Evolutionary conservation across 2,888 invertebrate species (phyloP), one percentile per base, ranked within the genome.

Genomic region (Amphipyra berbera): DNA sequence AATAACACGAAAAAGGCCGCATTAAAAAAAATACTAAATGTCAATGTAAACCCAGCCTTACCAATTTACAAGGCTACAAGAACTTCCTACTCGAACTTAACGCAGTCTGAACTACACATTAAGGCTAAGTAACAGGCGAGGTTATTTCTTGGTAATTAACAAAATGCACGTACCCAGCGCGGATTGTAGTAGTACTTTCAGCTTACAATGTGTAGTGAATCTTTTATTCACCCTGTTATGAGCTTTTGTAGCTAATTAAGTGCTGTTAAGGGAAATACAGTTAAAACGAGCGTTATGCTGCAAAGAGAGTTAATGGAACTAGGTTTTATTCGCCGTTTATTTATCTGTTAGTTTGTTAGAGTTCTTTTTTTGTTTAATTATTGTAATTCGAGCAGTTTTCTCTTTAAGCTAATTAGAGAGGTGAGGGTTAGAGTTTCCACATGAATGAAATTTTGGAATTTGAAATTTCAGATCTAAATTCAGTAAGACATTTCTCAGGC

Each of bases 71-170:
- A 72, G 42, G 48, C 44, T 65, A 63, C 59, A 49, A 58, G 62
- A 75, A 75, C 69, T 78, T 76, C 52, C 54, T 54, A 68, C 64
- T 73, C 68, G 47, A 72, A 70, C 68, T 71, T 64, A 56, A 52
- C 21, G 21, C 57, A 50, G 67, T 67, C 61, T 61, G 62, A 66
- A 66, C 68, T 62, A 65, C 52, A 68, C 65, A 72, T 75, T 68
- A 69, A 68, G 53, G 33, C 46, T 41, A 48, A 72, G 65, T 61
- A 55, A 38, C 53, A 46, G 40, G 44, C 49, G 40, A 52, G 15
- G 74, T 76, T 76, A 82, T 80, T 79, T 77, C 79, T 74, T 79
- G 75, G 65, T 82, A 83, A 82, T 82, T 83, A 84, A 82, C 78
- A 65, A 78, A n/a, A 77, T 73, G 71, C 76, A 75, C 47, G 61